Percentiles rank a stretch among this genome's conserved stretches.
Evolutionary conservation across 2,113 vertebrate genomes (phyloP).

Genomic region (Istiophorus platypterus): DNA sequence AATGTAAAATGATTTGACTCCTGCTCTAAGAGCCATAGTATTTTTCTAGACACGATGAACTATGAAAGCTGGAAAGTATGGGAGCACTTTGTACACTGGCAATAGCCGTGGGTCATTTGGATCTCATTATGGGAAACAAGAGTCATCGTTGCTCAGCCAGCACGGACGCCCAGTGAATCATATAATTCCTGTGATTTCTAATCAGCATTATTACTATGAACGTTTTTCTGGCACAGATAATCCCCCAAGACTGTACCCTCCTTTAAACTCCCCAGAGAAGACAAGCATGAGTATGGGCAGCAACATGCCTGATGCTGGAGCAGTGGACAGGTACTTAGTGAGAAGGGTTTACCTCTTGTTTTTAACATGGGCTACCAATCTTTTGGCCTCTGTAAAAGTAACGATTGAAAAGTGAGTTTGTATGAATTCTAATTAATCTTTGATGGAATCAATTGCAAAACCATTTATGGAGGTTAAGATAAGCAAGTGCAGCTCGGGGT

Average conservation of each 20-base stretch:
- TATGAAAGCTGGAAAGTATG: conserved; percentile 7
- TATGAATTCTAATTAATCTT: conserved; percentile 31
- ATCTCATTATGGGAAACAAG: conserved; percentile 59
- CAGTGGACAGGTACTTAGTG: conserved; percentile 21
- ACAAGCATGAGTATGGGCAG: conserved; percentile 43
- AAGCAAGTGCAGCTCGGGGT: background rate
- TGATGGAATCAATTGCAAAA: conserved; percentile 13
- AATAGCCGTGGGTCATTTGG: conserved; percentile 43
- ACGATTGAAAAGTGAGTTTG: background rate
- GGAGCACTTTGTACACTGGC: background rate
- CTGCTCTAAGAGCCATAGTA: background rate
- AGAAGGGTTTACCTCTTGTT: conserved; percentile 8
- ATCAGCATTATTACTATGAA: conserved; percentile 77
- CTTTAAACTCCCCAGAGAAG: conserved; percentile 37
- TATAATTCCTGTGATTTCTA: conserved; percentile 62
- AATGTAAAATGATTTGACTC: background rate
- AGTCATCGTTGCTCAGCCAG: conserved; percentile 48
- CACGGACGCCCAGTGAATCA: conserved; percentile 60
- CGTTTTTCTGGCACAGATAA: conserved; percentile 72
- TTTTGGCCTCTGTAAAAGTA: conserved; percentile 24
- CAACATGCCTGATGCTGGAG: background rate
- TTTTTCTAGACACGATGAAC: conserved; percentile 6
- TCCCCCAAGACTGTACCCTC: conserved; percentile 36
- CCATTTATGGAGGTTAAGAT: conserved; percentile 26
- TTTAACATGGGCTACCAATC: background rate